These are phyloP conservation scores for Chydorus sphaericus DNA, from an alignment of 2,888 invertebrate species.

Conservation along the genomic window DNA sequence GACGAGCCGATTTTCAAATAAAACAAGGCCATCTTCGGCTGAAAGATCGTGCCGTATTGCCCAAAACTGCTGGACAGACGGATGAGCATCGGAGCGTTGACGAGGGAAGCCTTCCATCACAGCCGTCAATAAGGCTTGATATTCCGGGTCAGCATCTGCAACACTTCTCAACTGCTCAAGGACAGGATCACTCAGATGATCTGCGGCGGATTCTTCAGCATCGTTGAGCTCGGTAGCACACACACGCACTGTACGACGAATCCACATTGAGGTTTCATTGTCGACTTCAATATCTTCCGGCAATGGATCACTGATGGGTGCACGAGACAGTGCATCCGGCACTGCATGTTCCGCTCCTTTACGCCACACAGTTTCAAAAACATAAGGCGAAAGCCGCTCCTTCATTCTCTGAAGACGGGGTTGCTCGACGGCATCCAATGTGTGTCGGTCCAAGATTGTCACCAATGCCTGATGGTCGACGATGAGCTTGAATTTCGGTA, in stretches of 20 bases:
- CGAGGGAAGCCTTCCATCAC: slow-evolving; percentile 1
- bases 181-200: neutral
- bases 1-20: slow-evolving; percentile 12
- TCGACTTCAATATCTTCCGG: neutral
- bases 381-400: slow-evolving; percentile 16
- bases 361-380: slow-evolving; percentile 14
- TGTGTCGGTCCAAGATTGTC: slow-evolving; percentile 20
- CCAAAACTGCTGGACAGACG: neutral
- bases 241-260: neutral
- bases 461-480: slow-evolving; percentile 23
- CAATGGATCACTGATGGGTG: slow-evolving; percentile 16
- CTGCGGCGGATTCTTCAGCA: neutral
- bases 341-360: slow-evolving; percentile 18
- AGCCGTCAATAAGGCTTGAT: neutral
- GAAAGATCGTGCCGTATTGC: slow-evolving; percentile 4
- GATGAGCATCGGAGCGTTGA: neutral
- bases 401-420: slow-evolving; percentile 21
- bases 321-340: slow-evolving; percentile 22
- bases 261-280: neutral
- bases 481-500: slow-evolving; percentile 19
- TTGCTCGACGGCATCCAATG: slow-evolving; percentile 19
- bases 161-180: neutral
- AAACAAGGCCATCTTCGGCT: slow-evolving; percentile 7
- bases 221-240: neutral
- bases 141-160: neutral